Evolutionary conservation across 2,888 invertebrate genomes (phyloP).

Genomic region (Mythimna impura): DNA sequence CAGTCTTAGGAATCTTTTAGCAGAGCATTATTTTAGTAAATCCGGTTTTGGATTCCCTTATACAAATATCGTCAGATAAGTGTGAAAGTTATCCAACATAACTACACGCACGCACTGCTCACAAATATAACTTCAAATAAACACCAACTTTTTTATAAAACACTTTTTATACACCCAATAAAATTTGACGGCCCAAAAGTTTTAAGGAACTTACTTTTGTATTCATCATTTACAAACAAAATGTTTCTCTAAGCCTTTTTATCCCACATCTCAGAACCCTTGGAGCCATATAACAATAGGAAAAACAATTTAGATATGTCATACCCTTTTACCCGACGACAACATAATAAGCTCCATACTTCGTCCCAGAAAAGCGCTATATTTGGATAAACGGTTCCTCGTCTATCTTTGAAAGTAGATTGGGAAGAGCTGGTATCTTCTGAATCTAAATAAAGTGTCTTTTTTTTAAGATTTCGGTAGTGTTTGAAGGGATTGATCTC

Average conservation of each 20-base stretch:
- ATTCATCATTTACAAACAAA: constrained; percentile 46
- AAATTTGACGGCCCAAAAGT: constrained; percentile 20
- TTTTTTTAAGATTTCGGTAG: constrained; percentile 7
- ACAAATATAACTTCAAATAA: neutral
- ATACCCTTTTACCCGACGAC: constrained; percentile 60
- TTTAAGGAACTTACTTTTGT: constrained; percentile 30
- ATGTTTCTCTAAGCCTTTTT: constrained; percentile 50
- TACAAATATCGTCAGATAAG: neutral
- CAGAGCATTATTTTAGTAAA: neutral
- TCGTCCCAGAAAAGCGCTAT: constrained; percentile 40
- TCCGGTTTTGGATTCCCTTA: neutral
- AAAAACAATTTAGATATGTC: constrained; percentile 65
- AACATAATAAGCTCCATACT: constrained; percentile 55
- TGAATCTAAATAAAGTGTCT: constrained; percentile 40
- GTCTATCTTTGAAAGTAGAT: constrained; percentile 34
- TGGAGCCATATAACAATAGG: constrained; percentile 55
- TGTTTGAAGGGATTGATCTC: neutral
- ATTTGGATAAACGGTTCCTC: constrained; percentile 49
- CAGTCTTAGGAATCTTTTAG: neutral
- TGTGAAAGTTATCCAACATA: neutral
- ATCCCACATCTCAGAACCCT: constrained; percentile 47
- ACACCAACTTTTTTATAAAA: neutral
- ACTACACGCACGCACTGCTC: neutral
- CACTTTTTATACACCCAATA: constrained; percentile 1
- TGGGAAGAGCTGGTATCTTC: constrained; percentile 44